phyloP scores from a whole-genome alignment of 2,113 vertebrate genomes.

The Pedetes capensis region DNA sequence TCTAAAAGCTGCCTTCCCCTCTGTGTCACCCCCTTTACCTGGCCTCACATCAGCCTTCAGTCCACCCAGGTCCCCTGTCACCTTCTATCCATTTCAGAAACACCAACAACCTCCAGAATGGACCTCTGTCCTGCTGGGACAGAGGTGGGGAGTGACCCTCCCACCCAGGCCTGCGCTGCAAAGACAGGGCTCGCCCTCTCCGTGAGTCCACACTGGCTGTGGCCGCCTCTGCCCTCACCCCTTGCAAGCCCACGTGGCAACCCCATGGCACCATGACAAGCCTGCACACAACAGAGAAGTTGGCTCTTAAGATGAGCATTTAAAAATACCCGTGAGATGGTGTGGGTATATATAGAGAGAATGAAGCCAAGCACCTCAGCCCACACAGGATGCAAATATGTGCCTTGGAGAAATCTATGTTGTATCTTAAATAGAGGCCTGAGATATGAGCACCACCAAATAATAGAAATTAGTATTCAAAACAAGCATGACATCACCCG shows the following conservation, averaged over 20 bases:
- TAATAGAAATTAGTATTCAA: background rate
- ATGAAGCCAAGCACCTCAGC: slow-evolving; percentile 60
- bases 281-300: background rate
- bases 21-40: accelerated
- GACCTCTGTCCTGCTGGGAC: background rate
- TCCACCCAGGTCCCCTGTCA: background rate
- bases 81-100: background rate
- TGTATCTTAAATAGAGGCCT: slow-evolving; percentile 52
- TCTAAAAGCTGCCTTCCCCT: accelerated
- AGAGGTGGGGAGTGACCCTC: accelerated
- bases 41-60: background rate
- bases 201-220: accelerated
- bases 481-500: background rate
- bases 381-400: slow-evolving; percentile 75
- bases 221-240: background rate
- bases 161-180: background rate
- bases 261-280: background rate
- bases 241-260: background rate
- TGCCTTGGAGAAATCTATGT: slow-evolving; percentile 43
- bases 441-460: background rate
- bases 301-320: slow-evolving; percentile 34
- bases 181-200: accelerated
- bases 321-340: slow-evolving; percentile 71
- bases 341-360: slow-evolving; percentile 49
- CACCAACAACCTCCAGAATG: accelerated